Evolutionary conservation across 2,113 vertebrate genomes (phyloP).

Genomic region (Callaeas wilsoni): DNA sequence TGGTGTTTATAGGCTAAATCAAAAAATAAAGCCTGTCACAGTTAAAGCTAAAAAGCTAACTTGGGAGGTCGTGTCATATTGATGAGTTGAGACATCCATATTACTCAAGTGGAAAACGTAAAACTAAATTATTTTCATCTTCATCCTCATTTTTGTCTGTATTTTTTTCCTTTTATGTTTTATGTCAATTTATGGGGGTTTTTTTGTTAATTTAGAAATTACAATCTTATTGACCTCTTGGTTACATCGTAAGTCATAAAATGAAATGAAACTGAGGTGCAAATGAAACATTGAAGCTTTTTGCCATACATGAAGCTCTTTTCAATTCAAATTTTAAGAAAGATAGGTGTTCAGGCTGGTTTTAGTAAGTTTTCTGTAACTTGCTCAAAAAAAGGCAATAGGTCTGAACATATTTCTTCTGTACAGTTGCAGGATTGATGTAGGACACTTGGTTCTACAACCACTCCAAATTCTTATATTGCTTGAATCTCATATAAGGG

Average conservation of each 20-base stretch:
- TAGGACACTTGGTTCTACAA: not conserved
- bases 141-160: not conserved
- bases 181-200: not conserved
- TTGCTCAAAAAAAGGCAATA: not conserved
- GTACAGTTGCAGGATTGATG: not conserved
- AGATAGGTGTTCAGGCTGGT: not conserved
- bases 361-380: not conserved
- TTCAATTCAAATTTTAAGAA: not conserved
- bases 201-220: not conserved
- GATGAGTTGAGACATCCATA: not conserved
- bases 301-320: not conserved
- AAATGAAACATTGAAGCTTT: not conserved
- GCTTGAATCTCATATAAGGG: not conserved
- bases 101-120: not conserved
- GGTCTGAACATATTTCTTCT: not conserved
- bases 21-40: not conserved
- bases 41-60: not conserved
- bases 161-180: not conserved
- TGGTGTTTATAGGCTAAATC: not conserved
- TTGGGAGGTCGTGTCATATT: not conserved
- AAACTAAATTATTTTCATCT: not conserved
- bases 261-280: not conserved
- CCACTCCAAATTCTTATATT: not conserved
- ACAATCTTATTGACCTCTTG: not conserved
- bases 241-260: accelerated